Evolutionary conservation across 2,797 vertebrate genomes (phyloP), one percentile per base, ranked within the genome.

Genomic region (Dipus sagitta): DNA sequence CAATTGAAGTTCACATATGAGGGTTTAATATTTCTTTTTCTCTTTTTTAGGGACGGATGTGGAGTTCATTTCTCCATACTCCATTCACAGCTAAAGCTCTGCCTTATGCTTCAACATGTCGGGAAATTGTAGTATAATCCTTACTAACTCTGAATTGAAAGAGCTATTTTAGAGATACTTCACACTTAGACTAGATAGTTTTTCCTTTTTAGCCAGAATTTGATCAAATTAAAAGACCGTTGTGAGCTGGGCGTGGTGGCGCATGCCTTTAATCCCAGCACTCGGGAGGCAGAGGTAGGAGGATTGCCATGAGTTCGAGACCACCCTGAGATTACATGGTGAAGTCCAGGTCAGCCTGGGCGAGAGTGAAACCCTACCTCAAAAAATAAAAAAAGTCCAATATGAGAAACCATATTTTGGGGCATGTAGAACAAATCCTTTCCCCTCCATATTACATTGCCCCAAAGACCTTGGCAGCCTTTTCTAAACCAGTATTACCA

Each of bases 371-470:
- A 47, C 47, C 47, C 47, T 47, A 47, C 47, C 38, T 38, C 38
- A 38, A 38, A 38, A 38, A 38, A 38, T n/a, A 38, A 38, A 38
- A 38, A 38, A 38, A 38, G 38, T 38, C 47, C 47, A 47, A 47
- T 47, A 47, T 47, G 76, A 58, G 34, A 89, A 91, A 86, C 42
- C 26, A 3, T 90, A 38, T 89, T 86, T 85, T n/a, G 92, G 93
- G 95, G 93, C 84, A 30, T 91, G 60, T 74, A 90, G 92, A 97
- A 94, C 95, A 96, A 94, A 91, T 58, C 52, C 34, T 93, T 90
- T 72, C 34, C 85, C 54, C 64, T 86, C 89, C 62, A 60, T 38
- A 28, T 67, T 79, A 30, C 26, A 71, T 68, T 80, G 34, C 79
- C 88, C 38, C 30, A 87, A 52, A 96, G 86, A 88, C 47, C 38